Base-by-base conservation (phyloP, 2,797 vertebrate genomes). In the Emydoidea blandingii region DNA sequence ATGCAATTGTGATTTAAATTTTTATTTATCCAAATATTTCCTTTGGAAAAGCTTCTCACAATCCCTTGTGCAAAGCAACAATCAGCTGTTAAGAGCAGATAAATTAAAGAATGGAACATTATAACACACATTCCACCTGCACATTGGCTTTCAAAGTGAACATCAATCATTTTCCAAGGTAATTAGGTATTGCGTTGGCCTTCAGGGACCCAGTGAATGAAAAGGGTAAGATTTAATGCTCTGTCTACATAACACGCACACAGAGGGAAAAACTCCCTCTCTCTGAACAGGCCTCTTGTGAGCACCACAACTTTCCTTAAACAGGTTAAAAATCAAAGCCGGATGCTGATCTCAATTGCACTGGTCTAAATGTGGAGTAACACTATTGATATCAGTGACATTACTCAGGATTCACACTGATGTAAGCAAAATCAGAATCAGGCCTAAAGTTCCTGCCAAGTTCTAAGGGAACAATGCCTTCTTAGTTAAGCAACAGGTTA, bases 31-130 rank as follows among this genome's bases (percentile, higher is more conserved):
- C 59, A 97, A 96, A 96, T 94, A 95, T 92, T 97, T 97, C 95
- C 81, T 97, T 95, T 92, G 74, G 85, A 96, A 96, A 97, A 91
- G 59, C 85, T 90, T 93, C 93, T 91, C 54, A n/a, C 25, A 72
- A 88, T 94, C 96, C 95, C 93, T 79, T 79, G 86, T 91, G 96
- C 83, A 93, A 96, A 85, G 93, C 90, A 94, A 82, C 87, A 89
- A 94, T 97, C 96, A 95, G 95, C 97, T 97, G 97, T 91, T 96
- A 97, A 93, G 90, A 83, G 78, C 88, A 97, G 97, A 98, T 98
- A 98, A 98, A 96, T 97, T 92, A 86, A 97, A 95, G 85, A 97
- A 96, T 94, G 88, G 94, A 95, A 97, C 97, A 96, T 94, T 95
- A 79, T 95, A 94, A 90, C 59, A 95, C 72, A 62, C 44, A 79